Evolutionary conservation across 2,797 vertebrate genomes (phyloP), one percentile per base, ranked within the genome.

Genomic region (Clarias platycephalus): DNA sequence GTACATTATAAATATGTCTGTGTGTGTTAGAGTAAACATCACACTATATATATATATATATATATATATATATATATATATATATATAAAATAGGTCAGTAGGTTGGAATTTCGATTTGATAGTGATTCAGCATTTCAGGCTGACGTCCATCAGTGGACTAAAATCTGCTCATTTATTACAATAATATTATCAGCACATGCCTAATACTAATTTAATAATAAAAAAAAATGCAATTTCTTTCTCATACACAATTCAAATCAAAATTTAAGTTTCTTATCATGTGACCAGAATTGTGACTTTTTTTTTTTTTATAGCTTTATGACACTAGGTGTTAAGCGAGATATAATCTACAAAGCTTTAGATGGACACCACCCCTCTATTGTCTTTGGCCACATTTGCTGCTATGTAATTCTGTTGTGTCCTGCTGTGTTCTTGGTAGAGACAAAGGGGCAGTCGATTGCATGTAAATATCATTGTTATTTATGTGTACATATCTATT

Each of bases 391-490:
- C 87, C 86, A 88, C 85, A 89, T 90, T 84, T 91, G 91, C 91
- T 92, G 91, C 91, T 92, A 91, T 91, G 89, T 90, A 87, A 86
- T 90, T 91, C 86, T 91, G 90, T 91, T 90, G 90, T 91, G 88
- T 90, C 87, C 88, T 90, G 90, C 88, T 89, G 88, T 91, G 88
- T 90, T 90, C 86, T 91, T 88, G 85, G 88, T 92, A 90, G 88
- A 92, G 89, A 89, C 89, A 83, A 86, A 90, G 81, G 87, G 87
- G 84, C 87, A 89, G 90, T 90, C 83, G 90, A 91, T 88, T 90
- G 88, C 90, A 89, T 92, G 91, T 92, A 92, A 90, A 92, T 91
- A 92, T 90, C 88, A 89, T 89, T 89, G 88, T 89, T 92, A 88
- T 89, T 89, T 89, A 91, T 90, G 90, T 91, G 90, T 91, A 92